These are phyloP conservation scores for Mycteria americana DNA, from an alignment of 2,797 vertebrate genomes.

Conservation along the genomic window DNA sequence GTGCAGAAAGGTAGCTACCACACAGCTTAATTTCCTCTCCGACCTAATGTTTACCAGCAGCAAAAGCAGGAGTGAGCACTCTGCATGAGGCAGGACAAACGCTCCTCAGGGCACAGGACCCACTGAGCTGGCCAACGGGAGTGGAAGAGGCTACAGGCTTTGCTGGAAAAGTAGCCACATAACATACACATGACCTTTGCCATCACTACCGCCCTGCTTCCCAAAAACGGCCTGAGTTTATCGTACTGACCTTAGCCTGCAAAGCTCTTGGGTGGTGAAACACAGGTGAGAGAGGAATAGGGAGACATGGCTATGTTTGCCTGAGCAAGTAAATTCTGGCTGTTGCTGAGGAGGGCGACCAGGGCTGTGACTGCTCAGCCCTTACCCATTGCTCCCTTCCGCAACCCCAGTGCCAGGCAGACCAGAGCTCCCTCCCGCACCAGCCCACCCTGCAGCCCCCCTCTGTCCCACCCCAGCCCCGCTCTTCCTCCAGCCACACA, in stretches of 20 bases:
- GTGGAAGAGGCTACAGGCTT: neutral
- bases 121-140: neutral
- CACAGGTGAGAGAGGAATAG: neutral
- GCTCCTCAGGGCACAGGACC: neutral
- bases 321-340: neutral
- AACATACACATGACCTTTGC: neutral
- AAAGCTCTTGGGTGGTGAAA: neutral
- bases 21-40: slow-evolving; percentile 31
- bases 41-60: neutral
- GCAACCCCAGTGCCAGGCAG: accelerated
- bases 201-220: neutral
- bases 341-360: neutral
- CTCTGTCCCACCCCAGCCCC: neutral
- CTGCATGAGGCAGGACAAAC: neutral
- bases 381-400: neutral
- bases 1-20: neutral
- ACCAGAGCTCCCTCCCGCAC: neutral
- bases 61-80: neutral
- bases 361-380: neutral
- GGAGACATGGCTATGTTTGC: neutral
- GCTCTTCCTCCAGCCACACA: neutral
- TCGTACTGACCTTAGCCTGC: neutral
- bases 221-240: neutral
- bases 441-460: neutral
- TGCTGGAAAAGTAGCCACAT: neutral